A percentile compares a stretch with the other conserved stretches of the same genome.
These are phyloP conservation scores for Oryzias celebensis DNA, from an alignment of 2,113 vertebrate genomes.

Conservation along the genomic window DNA sequence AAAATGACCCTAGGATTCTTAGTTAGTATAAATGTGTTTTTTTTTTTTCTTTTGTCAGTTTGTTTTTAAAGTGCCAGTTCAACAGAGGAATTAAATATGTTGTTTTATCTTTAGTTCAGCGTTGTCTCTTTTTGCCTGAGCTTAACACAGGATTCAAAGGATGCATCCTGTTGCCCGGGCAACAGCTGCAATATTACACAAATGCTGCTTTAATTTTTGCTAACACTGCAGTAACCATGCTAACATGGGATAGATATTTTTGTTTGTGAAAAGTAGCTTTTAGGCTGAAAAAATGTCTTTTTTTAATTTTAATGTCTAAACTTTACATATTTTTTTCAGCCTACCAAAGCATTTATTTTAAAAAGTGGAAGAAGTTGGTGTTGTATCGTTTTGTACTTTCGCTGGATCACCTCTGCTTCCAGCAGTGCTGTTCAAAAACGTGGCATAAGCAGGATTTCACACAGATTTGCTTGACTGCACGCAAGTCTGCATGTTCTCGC, in stretches of 20 bases:
- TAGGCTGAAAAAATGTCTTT: slow-evolving; percentile 5
- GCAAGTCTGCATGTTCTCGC: background rate
- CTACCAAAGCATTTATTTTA: background rate
- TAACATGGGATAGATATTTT: slow-evolving; percentile 11
- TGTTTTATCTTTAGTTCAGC: slow-evolving; percentile 39
- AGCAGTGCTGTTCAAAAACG: slow-evolving; percentile 4
- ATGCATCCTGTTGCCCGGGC: slow-evolving; percentile 26
- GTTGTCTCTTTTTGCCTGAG: slow-evolving; percentile 17
- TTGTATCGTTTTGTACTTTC: too few species aligned
- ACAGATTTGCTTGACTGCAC: slow-evolving; percentile 19
- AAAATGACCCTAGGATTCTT: slow-evolving; percentile 37
- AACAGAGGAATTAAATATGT: slow-evolving; percentile 37
- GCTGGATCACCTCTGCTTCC: slow-evolving; percentile 14
- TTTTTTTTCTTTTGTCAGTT: slow-evolving; percentile 36
- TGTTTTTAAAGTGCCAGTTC: slow-evolving; percentile 51
- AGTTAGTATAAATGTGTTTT: slow-evolving; percentile 55
- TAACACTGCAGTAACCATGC: slow-evolving; percentile 37
- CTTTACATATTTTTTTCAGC: slow-evolving; percentile 25
- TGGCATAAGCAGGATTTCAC: slow-evolving; percentile 10
- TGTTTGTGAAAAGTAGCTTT: slow-evolving; percentile 5
- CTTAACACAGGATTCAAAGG: slow-evolving; percentile 36
- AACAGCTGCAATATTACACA: slow-evolving; percentile 45
- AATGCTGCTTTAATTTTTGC: slow-evolving; percentile 63
- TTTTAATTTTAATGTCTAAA: slow-evolving; percentile 1
- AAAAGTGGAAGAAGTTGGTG: too few species aligned